Base-by-base conservation (phyloP, 2,888 invertebrate species). In the Catocala nupta region DNA sequence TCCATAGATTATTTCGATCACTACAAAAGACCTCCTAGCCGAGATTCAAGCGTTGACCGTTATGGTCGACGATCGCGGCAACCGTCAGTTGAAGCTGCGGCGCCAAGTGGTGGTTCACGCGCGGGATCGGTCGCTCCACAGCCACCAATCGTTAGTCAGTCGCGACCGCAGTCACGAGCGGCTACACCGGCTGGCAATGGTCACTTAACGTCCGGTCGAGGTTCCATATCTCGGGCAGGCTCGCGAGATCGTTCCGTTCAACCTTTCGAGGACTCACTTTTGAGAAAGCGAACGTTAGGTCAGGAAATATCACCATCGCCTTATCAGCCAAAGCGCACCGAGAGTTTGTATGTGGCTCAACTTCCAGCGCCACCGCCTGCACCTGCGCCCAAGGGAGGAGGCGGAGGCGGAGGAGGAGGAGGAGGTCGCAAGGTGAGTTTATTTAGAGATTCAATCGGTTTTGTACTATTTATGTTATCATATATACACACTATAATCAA, bases 1-100 rank as follows among this genome's bases (percentile, higher is more conserved):
- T 97, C 97, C 77, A 97, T 97, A 84, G 98, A 98, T 89, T 97
- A 98, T 84, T 98, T 98, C 86, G 99, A 99, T 90, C 99, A 99
- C 86, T 99, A 99, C 90, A 98, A 98, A 90, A 95, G 97, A 86
- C 98, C 98, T 57, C 98, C 98, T 0, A 98, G 98, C 92, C 95
- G 98, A 84, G 98, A 98, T 86, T 96, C 97, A 66, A 98, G 98
- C 77, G 97, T 97, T 51, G 98, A 98, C 92, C 95, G 97, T 67
- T 97, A 97, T 84, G 96, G 96, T 5, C 95, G 97, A 68, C 96
- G 97, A 33, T 97, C 97, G 0, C 95, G 98, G 64, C 97, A 97
- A 84, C 95, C 97, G 42, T 97, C 97, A 12, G 96, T 97, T 58
- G 97, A 98, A 83, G 96, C 96, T 70, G 94, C 92, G 47, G 94